Conservation (phyloP, 1,140 invertebrate species). For the Macrobrachium nipponense region DNA sequence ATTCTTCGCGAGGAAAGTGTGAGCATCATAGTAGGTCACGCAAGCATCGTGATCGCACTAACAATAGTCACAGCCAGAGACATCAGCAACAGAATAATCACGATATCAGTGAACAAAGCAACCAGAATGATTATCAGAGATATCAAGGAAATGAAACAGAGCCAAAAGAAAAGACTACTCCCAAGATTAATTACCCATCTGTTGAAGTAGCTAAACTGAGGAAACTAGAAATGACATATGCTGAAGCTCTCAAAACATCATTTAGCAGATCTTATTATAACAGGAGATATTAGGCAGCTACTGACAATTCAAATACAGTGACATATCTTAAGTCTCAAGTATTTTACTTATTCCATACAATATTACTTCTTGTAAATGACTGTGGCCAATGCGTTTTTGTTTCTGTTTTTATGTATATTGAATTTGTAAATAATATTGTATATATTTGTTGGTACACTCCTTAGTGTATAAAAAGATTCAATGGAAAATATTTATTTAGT, state of each 20-base stretch:
- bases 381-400: no score
- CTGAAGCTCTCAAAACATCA: conserved; percentile 76
- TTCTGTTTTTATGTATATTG: no score
- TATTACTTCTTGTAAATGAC: neutral
- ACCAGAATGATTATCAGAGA: conserved; percentile 15
- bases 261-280: conserved; percentile 52
- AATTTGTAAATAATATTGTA: conserved; percentile 12
- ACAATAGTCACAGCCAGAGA: neutral
- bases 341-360: neutral
- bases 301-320: neutral
- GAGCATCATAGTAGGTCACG: conserved; percentile 43
- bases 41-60: conserved; percentile 29
- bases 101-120: neutral
- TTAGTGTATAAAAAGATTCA: conserved; percentile 7
- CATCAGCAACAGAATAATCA: neutral
- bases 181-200: conserved; percentile 76
- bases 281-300: conserved; percentile 31
- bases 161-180: conserved; percentile 7
- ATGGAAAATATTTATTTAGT: neutral
- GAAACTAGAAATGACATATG: conserved; percentile 84
- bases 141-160: conserved; percentile 13
- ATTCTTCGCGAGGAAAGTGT: conserved; percentile 26
- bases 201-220: conserved; percentile 84
- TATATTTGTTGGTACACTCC: conserved; percentile 11
- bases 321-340: neutral